Percentiles rank a stretch among this genome's conserved stretches.
Evolutionary conservation across 2,888 invertebrate species (phyloP).

Genomic region (Atrina japonica): DNA sequence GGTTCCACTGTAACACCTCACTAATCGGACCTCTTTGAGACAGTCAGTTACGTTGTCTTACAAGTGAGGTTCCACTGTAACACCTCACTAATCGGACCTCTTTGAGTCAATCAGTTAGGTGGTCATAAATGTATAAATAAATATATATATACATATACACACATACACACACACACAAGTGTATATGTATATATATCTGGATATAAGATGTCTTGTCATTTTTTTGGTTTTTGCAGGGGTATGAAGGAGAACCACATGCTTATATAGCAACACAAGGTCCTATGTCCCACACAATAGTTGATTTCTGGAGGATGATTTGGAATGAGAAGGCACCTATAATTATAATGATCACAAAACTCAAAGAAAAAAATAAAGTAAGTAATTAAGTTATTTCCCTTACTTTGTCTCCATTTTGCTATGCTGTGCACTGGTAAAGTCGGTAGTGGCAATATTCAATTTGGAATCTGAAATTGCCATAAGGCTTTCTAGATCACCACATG

Average conservation of each 20-base stretch:
- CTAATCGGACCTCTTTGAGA: too few species aligned
- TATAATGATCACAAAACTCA: slow-evolving; percentile 94
- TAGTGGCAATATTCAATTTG: not conserved
- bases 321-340: slow-evolving; percentile 84
- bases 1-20: too few species aligned
- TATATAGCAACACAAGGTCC: slow-evolving; percentile 97
- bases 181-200: too few species aligned
- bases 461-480: slow-evolving; percentile 2
- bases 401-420: not conserved
- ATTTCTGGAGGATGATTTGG: slow-evolving; percentile 95
- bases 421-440: not conserved
- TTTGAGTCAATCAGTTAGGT: too few species aligned
- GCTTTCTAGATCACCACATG: too few species aligned
- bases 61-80: too few species aligned
- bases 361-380: slow-evolving; percentile 85
- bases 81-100: too few species aligned
- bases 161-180: too few species aligned
- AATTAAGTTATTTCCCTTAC: too few species aligned
- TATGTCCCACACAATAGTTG: slow-evolving; percentile 91
- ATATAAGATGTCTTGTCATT: too few species aligned
- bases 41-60: too few species aligned
- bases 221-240: slow-evolving; percentile 85
- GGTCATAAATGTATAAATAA: not conserved
- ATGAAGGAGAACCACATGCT: slow-evolving; percentile 91
- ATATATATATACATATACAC: not conserved